phyloP scores from a whole-genome alignment of 2,888 invertebrate species.

The Ophraella communa region DNA sequence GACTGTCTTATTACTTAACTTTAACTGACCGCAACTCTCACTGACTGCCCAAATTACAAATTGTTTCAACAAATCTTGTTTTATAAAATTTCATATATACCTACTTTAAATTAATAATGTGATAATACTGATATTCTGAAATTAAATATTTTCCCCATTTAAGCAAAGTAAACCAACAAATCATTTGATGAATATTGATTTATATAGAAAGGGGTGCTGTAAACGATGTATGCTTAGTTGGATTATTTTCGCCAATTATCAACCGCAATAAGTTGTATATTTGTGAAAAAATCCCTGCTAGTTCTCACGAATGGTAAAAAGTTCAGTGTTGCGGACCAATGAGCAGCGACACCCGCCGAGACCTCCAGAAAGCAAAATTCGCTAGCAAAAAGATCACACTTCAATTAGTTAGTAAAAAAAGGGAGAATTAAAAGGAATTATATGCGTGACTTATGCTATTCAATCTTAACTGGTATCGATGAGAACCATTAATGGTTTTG shows the following conservation, averaged over 20 bases:
- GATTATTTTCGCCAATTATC: slow-evolving; percentile 6
- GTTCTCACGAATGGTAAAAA: slow-evolving; percentile 54
- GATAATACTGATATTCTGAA: background rate
- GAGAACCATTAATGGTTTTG: slow-evolving; percentile 32
- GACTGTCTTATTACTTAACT: too few species aligned
- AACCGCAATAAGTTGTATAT: slow-evolving; percentile 33
- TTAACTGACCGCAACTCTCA: too few species aligned
- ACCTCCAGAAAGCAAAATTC: slow-evolving; percentile 50
- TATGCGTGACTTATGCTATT: slow-evolving; percentile 36
- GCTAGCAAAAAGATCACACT: slow-evolving; percentile 52
- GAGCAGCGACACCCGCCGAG: slow-evolving; percentile 54
- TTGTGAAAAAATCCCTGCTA: slow-evolving; percentile 38
- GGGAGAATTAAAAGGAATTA: slow-evolving; percentile 41
- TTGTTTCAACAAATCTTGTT: too few species aligned
- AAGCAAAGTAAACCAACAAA: background rate
- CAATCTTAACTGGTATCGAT: slow-evolving; percentile 27
- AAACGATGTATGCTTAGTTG: background rate
- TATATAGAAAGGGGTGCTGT: background rate
- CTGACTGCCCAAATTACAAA: too few species aligned
- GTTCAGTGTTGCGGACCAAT: slow-evolving; percentile 56
- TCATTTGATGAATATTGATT: background rate
- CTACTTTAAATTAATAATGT: too few species aligned
- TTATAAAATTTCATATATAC: too few species aligned
- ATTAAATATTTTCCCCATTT: background rate
- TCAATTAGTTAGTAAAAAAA: slow-evolving; percentile 51